Evolutionary conservation across 64 coral and sea anemone genomes (phyloP), one percentile per base, ranked within the genome.

Genomic region (Dendronephthya gigantea): DNA sequence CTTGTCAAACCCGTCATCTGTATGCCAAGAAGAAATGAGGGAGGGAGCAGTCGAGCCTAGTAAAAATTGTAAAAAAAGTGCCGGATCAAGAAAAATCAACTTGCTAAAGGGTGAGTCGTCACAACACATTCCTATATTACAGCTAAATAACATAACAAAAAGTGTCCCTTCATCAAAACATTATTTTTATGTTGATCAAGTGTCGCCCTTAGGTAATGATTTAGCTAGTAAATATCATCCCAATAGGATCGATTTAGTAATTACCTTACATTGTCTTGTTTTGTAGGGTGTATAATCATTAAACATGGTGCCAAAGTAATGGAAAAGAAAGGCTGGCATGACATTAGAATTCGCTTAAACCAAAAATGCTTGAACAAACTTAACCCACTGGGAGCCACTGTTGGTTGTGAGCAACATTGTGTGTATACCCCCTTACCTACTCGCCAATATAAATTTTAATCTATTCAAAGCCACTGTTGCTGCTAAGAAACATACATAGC

Each of bases 1-100:
- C 70, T 33, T 82, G 83, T 48, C 72, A 93, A 52, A 90, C 86
- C 68, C 87, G 83, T 56, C 50, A 86, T 58, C 49, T 91, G 16
- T 91, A 83, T 40, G 83, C 75, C 12, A 82, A 91, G 85, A 91
- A 47, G 90, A 91, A 32, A 87, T 91, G 82, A 91, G 90, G 47
- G 36, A 70, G 22, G 90, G 85, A 25, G 66, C 85, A 87, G 90
- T 91, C 28, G 90, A 91, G 49, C 85, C 90, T 15, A 68, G 38
- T 27, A 65, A 91, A 40, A 51, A 49, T 23, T 56, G 76, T 28
- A 84, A 43, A 27, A 91, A 91, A 83, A 45, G 27, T 31, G 9
- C 79, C 36, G 72, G 32, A 79, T 79, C 72, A 79, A 79, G 72
- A 79, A 34, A 79, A 39, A 79, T 52, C n/a, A 74, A 45, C 84